Conservation (phyloP, 2,888 invertebrate genomes). For the Andrena marginata region DNA sequence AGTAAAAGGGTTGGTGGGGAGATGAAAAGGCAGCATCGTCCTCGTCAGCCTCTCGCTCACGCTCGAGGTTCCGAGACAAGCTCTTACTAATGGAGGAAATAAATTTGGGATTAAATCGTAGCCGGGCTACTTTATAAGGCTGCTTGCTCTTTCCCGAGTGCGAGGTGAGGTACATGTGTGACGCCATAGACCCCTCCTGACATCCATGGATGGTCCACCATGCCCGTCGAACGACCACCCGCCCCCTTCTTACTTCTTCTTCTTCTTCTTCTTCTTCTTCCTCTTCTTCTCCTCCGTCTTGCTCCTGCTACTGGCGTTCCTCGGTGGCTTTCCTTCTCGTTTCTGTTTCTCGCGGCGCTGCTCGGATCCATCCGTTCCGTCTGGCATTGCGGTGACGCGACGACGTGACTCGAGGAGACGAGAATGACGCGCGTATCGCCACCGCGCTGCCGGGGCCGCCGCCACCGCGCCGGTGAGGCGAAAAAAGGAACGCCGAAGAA, state of each 20-base stretch:
- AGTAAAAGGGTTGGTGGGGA: conserved; percentile 63
- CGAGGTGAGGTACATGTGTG: conserved; percentile 75
- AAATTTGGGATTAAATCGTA: conserved; percentile 85
- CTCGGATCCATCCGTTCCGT: conserved; percentile 20
- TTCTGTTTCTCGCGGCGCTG: neutral
- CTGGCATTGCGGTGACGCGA: neutral
- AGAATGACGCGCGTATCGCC: neutral
- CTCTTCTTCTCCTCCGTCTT: conserved; percentile 6
- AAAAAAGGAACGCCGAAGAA: conserved; percentile 42
- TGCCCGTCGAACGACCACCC: conserved; percentile 67
- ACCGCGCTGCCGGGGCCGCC: conserved; percentile 6
- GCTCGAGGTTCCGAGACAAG: conserved; percentile 82
- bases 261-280: conserved; percentile 14
- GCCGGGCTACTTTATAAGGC: conserved; percentile 85
- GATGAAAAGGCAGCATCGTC: conserved; percentile 73
- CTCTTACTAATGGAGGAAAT: conserved; percentile 85
- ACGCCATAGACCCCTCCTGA: conserved; percentile 78
- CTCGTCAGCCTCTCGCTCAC: conserved; percentile 83
- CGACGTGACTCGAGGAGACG: neutral
- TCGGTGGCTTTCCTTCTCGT: conserved; percentile 14
- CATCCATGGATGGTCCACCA: conserved; percentile 72
- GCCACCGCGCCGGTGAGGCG: conserved; percentile 6
- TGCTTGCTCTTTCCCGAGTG: conserved; percentile 78
- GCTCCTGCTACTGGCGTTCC: conserved; percentile 9
- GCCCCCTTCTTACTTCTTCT: conserved; percentile 52